Percentiles rank a stretch among this genome's conserved stretches.
Conservation (phyloP, 2,113 vertebrate genomes). For the Jacana jacana region DNA sequence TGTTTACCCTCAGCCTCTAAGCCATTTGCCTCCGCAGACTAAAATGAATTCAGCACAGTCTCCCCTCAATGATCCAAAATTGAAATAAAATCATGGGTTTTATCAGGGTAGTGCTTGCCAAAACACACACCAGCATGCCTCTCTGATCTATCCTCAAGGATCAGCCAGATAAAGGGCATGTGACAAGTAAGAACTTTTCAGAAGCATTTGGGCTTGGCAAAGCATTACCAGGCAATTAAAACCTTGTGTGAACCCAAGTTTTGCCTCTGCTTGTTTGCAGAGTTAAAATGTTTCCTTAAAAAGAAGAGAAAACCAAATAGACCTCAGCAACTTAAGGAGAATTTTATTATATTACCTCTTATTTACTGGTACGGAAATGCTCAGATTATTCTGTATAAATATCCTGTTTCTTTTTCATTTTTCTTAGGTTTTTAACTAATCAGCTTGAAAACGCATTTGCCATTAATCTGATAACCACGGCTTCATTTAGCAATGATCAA, state of each 20-base stretch:
- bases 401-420: neutral
- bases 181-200: neutral
- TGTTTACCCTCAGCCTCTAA: neutral
- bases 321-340: slow-evolving; percentile 26
- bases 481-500: slow-evolving; percentile 31
- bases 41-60: neutral
- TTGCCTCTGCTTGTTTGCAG: neutral
- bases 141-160: neutral
- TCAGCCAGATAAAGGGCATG: neutral
- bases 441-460: slow-evolving; percentile 26
- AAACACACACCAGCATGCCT: neutral
- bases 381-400: neutral
- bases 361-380: slow-evolving; percentile 46
- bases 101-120: neutral
- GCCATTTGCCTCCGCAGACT: neutral
- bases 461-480: slow-evolving; percentile 43
- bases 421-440: slow-evolving; percentile 15
- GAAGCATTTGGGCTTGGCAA: neutral
- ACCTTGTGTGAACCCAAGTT: neutral
- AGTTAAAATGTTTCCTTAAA: neutral
- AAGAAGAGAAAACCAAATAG: slow-evolving; percentile 36
- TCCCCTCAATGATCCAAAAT: neutral
- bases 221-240: neutral
- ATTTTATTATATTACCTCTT: slow-evolving; percentile 35
- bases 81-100: neutral